Evolutionary conservation across 2,113 vertebrate genomes (phyloP).

Genomic region (Chrysemys picta): DNA sequence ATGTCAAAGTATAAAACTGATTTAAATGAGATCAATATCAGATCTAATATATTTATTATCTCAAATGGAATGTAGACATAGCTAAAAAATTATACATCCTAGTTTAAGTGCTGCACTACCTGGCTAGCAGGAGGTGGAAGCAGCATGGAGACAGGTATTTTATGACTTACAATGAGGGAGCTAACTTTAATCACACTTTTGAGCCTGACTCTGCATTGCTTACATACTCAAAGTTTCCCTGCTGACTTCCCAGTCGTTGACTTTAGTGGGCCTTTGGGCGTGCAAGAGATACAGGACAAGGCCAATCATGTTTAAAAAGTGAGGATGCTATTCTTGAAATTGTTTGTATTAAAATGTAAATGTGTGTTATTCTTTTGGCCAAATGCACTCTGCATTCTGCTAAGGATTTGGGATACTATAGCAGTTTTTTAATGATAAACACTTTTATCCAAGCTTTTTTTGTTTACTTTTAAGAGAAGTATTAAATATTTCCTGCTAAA

Average conservation of each 20-base stretch:
- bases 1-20: slow-evolving; percentile 29
- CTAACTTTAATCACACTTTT: background rate
- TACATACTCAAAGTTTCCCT: background rate
- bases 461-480: slow-evolving; percentile 48
- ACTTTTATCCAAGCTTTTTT: slow-evolving; percentile 26
- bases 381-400: slow-evolving; percentile 27
- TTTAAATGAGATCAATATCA: background rate
- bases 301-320: background rate
- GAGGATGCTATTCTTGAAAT: slow-evolving; percentile 34
- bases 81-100: background rate
- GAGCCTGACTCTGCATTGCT: background rate
- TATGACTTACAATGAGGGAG: background rate
- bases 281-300: background rate
- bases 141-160: background rate
- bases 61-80: background rate
- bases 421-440: slow-evolving; percentile 24
- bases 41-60: slow-evolving; percentile 2
- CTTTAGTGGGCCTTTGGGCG: background rate
- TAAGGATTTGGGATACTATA: slow-evolving; percentile 47
- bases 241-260: background rate
- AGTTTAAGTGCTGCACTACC: slow-evolving; percentile 12
- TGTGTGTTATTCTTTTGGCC: background rate
- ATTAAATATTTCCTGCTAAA: slow-evolving; percentile 30
- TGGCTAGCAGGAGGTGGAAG: background rate
- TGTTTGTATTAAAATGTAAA: background rate